Evolutionary conservation across 2,113 vertebrate genomes (phyloP).

Genomic region (Neolamprologus sp.): DNA sequence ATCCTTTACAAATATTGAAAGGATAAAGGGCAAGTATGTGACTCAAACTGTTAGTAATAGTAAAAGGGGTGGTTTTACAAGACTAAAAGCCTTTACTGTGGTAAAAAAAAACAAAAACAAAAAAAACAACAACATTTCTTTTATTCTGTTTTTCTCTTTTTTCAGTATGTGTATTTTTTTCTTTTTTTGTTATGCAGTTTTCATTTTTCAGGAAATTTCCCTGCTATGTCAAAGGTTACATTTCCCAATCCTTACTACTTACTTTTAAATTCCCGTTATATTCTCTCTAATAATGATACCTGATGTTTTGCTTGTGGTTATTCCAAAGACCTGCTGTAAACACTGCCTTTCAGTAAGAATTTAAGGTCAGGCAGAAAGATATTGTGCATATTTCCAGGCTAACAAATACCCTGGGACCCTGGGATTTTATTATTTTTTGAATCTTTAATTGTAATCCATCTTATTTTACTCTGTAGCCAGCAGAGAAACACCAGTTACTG

Average conservation of each 20-base stretch:
- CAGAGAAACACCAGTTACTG: neutral
- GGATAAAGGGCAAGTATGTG: neutral
- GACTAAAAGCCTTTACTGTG: neutral
- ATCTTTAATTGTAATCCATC: neutral
- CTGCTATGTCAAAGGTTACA: neutral
- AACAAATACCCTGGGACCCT: neutral
- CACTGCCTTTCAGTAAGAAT: neutral
- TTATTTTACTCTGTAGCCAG: neutral
- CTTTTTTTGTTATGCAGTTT: neutral
- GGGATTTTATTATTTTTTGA: neutral
- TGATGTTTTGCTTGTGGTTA: neutral
- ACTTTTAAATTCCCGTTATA: neutral
- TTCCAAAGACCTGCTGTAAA: neutral
- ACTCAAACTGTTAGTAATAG: slow-evolving; percentile 16
- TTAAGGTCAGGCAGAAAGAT: neutral
- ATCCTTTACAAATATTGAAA: slow-evolving; percentile 7
- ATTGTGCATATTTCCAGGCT: neutral
- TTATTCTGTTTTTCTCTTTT: neutral
- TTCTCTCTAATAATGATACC: neutral
- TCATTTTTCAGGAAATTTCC: neutral
- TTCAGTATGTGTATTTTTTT: neutral
- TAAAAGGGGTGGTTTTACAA: neutral
- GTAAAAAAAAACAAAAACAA: neutral
- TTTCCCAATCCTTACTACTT: neutral
- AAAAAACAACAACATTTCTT: neutral